These are phyloP conservation scores for Cydia fagiglandana DNA, from an alignment of 1,140 invertebrate species.

Conservation along the genomic window DNA sequence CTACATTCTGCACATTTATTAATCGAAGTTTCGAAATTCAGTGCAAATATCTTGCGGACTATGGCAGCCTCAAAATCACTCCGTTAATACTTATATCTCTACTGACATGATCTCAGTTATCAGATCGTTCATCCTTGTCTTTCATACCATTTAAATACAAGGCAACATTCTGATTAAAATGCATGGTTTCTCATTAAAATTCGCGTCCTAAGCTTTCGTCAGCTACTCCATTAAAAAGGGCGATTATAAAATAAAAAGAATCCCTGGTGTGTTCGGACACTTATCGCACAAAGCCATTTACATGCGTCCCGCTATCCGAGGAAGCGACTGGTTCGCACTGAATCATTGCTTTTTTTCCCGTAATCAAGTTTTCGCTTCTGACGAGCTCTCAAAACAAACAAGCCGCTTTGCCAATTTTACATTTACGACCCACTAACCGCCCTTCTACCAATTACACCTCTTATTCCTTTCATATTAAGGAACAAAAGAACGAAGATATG, in stretches of 20 bases:
- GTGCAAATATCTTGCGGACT: too few relatives aligned
- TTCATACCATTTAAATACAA: neutral
- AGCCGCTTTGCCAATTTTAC: slow-evolving; percentile 43
- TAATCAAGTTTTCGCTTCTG: slow-evolving; percentile 65
- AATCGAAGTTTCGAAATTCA: too few relatives aligned
- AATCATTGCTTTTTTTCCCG: slow-evolving; percentile 65
- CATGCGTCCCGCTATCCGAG: slow-evolving; percentile 69
- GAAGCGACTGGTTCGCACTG: slow-evolving; percentile 60
- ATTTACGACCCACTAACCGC: slow-evolving; percentile 38
- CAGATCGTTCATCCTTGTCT: slow-evolving; percentile 14
- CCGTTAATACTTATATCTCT: neutral
- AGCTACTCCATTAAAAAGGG: slow-evolving; percentile 10
- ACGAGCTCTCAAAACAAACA: slow-evolving; percentile 68
- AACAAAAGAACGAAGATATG: slow-evolving; percentile 6
- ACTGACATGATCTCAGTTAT: neutral
- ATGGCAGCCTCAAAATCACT: too few relatives aligned
- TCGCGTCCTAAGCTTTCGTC: neutral
- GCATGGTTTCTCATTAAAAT: neutral
- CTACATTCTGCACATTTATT: too few relatives aligned
- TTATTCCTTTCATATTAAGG: neutral
- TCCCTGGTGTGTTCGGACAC: slow-evolving; percentile 1
- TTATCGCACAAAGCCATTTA: slow-evolving; percentile 51
- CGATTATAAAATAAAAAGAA: slow-evolving; percentile 15
- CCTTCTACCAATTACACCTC: slow-evolving; percentile 24
- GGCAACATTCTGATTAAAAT: neutral